phyloP scores from a whole-genome alignment of 2,797 vertebrate species.

The Kryptopterus vitreolus region DNA sequence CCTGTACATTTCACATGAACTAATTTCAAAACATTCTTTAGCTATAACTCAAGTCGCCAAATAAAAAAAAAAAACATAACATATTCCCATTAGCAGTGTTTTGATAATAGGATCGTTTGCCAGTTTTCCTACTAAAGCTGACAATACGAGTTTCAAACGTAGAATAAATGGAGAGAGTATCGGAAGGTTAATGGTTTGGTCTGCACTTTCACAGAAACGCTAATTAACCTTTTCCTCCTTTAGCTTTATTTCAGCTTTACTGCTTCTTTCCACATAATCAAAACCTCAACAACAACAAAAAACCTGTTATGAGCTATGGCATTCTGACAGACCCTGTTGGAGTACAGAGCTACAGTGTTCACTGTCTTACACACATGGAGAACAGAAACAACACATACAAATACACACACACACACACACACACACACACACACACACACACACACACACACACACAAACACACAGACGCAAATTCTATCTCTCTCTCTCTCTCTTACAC shows the following conservation, averaged over 20 bases:
- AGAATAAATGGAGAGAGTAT: neutral
- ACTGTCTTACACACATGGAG: slow-evolving; percentile 13
- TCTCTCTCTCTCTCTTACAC: no score
- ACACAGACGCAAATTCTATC: no score
- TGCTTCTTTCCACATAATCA: slow-evolving; percentile 41
- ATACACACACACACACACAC: neutral
- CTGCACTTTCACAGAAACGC: slow-evolving; percentile 7
- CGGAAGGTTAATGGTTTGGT: neutral
- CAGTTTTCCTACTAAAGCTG: neutral
- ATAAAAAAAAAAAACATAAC: neutral
- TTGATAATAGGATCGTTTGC: neutral
- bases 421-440: slow-evolving; percentile 9
- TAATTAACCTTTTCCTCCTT: slow-evolving; percentile 33
- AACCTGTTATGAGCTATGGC: slow-evolving; percentile 14
- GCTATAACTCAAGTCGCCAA: neutral
- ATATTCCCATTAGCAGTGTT: neutral
- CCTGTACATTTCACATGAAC: neutral
- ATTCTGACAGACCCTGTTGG: slow-evolving; percentile 16
- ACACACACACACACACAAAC: slow-evolving; percentile 50
- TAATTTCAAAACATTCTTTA: neutral
- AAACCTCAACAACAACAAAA: slow-evolving; percentile 12
- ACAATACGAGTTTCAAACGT: neutral
- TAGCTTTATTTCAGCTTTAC: slow-evolving; percentile 16
- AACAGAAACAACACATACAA: slow-evolving; percentile 18
- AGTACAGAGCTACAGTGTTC: slow-evolving; percentile 35